phyloP scores from a whole-genome alignment of 1,140 invertebrate species.

The Radopholus similis region DNA sequence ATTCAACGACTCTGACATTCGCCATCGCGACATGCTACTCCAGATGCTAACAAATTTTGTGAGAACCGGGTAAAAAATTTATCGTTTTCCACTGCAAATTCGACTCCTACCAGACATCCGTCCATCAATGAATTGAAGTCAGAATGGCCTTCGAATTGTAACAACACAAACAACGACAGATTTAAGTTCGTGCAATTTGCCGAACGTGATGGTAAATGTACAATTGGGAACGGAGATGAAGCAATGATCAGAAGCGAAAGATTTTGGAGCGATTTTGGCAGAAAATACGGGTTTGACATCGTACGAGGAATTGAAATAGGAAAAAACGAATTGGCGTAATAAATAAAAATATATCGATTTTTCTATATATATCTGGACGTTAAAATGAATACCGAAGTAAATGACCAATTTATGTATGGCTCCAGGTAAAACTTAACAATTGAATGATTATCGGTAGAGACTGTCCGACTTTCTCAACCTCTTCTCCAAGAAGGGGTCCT shows the following conservation, averaged over 20 bases:
- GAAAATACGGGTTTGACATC: constrained; percentile 22
- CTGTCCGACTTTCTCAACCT: too few relatives aligned
- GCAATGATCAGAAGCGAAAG: not conserved
- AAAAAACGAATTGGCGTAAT: too few relatives aligned
- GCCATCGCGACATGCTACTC: constrained; percentile 1
- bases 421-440: too few relatives aligned
- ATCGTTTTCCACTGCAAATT: not conserved
- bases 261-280: constrained; percentile 22
- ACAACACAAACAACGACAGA: not conserved
- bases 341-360: too few relatives aligned
- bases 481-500: too few relatives aligned
- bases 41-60: constrained; percentile 6
- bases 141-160: not conserved
- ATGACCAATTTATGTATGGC: too few relatives aligned
- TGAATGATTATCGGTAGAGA: too few relatives aligned
- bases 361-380: too few relatives aligned
- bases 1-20: constrained; percentile 23
- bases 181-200: not conserved
- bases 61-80: not conserved
- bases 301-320: constrained; percentile 23
- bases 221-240: not conserved
- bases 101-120: not conserved
- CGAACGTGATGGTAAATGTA: not conserved
- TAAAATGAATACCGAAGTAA: too few relatives aligned
- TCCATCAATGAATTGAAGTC: not conserved